These are phyloP conservation scores for Rhamnusium bicolor DNA, from an alignment of 2,888 invertebrate species.

Conservation along the genomic window DNA sequence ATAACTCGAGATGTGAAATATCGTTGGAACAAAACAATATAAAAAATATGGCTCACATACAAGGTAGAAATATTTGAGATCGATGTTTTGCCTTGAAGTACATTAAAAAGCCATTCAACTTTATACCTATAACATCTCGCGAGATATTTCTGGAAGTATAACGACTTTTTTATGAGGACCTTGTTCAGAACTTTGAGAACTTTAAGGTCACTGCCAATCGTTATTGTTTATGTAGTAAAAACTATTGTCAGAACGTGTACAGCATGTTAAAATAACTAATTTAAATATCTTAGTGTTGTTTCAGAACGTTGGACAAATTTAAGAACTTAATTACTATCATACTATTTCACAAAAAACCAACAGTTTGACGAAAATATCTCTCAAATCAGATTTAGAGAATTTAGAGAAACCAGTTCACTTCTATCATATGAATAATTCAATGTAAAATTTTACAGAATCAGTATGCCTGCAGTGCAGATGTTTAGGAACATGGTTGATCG, in stretches of 20 bases:
- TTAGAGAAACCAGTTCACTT: too few relatives aligned
- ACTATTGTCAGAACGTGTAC: not conserved
- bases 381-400: too few relatives aligned
- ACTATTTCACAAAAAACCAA: too few relatives aligned
- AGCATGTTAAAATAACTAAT: too few relatives aligned
- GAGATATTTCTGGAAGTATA: slow-evolving; percentile 15
- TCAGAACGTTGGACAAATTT: too few relatives aligned
- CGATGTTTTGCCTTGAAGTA: slow-evolving; percentile 7
- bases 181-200: slow-evolving; percentile 1
- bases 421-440: too few relatives aligned
- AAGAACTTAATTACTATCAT: too few relatives aligned
- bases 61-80: not conserved
- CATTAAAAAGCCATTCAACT: slow-evolving; percentile 22
- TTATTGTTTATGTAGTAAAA: slow-evolving; percentile 1
- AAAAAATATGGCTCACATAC: not conserved
- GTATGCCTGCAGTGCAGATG: too few relatives aligned
- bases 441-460: too few relatives aligned
- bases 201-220: slow-evolving; percentile 21
- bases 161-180: slow-evolving; percentile 24
- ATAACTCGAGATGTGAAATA: not conserved
- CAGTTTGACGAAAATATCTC: too few relatives aligned
- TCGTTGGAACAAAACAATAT: not conserved
- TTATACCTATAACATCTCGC: not conserved
- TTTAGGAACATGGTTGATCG: too few relatives aligned
- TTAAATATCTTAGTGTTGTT: too few relatives aligned